Base-by-base conservation (phyloP, 1,140 invertebrate species). In the Ceratina calcarata region DNA sequence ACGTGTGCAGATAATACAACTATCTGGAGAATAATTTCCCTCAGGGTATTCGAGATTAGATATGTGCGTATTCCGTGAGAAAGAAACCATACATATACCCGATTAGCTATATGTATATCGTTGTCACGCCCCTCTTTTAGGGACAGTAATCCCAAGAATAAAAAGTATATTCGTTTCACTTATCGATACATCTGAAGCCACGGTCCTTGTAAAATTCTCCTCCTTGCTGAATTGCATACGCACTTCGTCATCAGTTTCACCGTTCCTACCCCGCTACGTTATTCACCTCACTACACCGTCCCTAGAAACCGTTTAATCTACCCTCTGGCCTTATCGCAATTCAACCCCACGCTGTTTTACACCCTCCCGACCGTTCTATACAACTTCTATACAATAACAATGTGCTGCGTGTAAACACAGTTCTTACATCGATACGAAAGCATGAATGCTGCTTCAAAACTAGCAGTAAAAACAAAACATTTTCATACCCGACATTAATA, bases 91-190 rank as follows among this genome's bases (percentile, higher is more conserved):
- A 37, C 32, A 61, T 76, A 0, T 68, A 53, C 45, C 45, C 49
- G 20, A 55, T 69, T 65, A 16, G 8, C 15, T 55, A 49, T 45
- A 51, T 10, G 15, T 57, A 57, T 57, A 16, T 58, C 66, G 65
- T 57, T 68, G 27, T 66, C 61, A 18, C 60, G n/a, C 13, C 45
- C 7, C 24, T 16, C 1, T 20, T 67, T 78, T 37, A 22, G 55
- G 32, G n/a, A 4, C 12, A 7, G 24, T 66, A 22, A 66, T 81
- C 60, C 45, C 6, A 20, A 15, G 79, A 64, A 65, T 71, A 78
- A 71, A 81, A 81, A 61, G 32, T 77, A 60, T 68, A 61, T 66
- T 70, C 74, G 61, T 81, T 81, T 70, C 37, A 78, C 67, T 81
- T 81, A 72, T 81, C 80, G 7, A 53, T 66, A 69, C 2, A 60